phyloP scores from a whole-genome alignment of 35 echinoderm and acorn worm species.

The Apostichopus parvimensis region DNA sequence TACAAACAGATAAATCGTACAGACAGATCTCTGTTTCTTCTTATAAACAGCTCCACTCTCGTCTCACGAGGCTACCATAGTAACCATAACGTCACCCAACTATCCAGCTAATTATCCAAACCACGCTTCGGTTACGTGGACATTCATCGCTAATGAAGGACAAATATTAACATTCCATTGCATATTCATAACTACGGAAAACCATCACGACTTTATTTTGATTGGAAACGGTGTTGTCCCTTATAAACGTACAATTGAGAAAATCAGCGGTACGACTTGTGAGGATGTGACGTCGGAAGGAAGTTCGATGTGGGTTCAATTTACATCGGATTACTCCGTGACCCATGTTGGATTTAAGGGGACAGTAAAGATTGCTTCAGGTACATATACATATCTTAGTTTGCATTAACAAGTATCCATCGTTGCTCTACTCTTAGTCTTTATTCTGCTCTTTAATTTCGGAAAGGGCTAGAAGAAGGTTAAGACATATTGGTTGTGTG shows the following conservation, averaged over 20 bases:
- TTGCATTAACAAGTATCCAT: no score
- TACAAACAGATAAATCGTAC: no score
- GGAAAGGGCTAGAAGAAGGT: no score
- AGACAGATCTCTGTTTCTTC: no score
- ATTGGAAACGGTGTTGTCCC: constrained; percentile 33
- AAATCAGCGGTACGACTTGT: constrained; percentile 16
- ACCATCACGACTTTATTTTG: not conserved
- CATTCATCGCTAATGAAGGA: not conserved
- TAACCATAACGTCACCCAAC: constrained; percentile 29
- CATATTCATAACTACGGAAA: constrained; percentile 30
- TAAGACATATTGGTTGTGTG: no score
- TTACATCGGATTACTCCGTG: constrained; percentile 5
- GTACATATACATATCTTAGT: not conserved
- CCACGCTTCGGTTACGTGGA: constrained; percentile 17
- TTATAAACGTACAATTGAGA: not conserved
- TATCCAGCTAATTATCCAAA: constrained; percentile 43
- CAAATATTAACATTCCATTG: constrained; percentile 16
- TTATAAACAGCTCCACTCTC: not conserved
- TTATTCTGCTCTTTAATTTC: no score
- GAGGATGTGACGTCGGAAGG: constrained; percentile 31
- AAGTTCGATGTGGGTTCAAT: constrained; percentile 30
- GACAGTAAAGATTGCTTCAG: constrained; percentile 16
- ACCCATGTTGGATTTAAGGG: constrained; percentile 34
- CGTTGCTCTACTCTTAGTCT: no score
- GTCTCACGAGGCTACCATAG: not conserved